These are phyloP conservation scores for Struthidea cinerea DNA, from an alignment of 2,113 vertebrate species.

Conservation along the genomic window DNA sequence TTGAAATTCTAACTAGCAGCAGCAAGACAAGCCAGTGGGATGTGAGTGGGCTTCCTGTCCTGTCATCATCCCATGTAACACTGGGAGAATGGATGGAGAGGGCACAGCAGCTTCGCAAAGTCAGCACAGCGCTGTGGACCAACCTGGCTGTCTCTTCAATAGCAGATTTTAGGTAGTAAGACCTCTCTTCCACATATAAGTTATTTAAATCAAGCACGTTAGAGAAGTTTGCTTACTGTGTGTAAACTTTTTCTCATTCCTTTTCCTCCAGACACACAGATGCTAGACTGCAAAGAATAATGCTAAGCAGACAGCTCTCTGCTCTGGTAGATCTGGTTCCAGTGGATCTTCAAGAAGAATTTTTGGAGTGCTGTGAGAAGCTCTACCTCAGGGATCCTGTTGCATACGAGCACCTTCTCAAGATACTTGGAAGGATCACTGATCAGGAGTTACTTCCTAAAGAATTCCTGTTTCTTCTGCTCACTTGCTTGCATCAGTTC, in stretches of 20 bases:
- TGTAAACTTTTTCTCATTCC: not conserved
- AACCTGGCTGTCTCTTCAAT: conserved; percentile 80
- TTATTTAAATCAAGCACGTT: not conserved
- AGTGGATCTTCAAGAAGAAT: conserved; percentile 76
- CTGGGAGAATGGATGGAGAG: conserved; percentile 89
- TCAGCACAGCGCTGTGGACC: conserved; percentile 84
- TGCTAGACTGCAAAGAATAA: conserved; percentile 79
- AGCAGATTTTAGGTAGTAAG: conserved; percentile 85
- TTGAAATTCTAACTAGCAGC: conserved; percentile 84
- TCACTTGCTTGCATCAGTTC: conserved; percentile 84
- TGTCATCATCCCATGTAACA: conserved; percentile 82
- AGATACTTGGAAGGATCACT: conserved; percentile 74
- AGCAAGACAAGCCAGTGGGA: conserved; percentile 75
- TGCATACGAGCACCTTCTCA: conserved; percentile 80
- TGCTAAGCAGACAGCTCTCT: conserved; percentile 81
- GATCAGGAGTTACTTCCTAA: conserved; percentile 78
- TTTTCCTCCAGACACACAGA: conserved; percentile 76
- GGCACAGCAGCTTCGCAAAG: conserved; percentile 84
- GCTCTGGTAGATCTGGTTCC: conserved; percentile 84
- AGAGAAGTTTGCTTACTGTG: not conserved
- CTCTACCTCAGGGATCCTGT: conserved; percentile 72
- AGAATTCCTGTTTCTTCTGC: conserved; percentile 78
- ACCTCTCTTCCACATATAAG: not conserved
- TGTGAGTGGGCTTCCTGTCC: conserved; percentile 73
- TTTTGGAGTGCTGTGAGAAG: conserved; percentile 79